Percentiles rank a stretch among this genome's conserved stretches.
Evolutionary conservation across 2,888 invertebrate genomes (phyloP).

Genomic region (Drosophila borborema): DNA sequence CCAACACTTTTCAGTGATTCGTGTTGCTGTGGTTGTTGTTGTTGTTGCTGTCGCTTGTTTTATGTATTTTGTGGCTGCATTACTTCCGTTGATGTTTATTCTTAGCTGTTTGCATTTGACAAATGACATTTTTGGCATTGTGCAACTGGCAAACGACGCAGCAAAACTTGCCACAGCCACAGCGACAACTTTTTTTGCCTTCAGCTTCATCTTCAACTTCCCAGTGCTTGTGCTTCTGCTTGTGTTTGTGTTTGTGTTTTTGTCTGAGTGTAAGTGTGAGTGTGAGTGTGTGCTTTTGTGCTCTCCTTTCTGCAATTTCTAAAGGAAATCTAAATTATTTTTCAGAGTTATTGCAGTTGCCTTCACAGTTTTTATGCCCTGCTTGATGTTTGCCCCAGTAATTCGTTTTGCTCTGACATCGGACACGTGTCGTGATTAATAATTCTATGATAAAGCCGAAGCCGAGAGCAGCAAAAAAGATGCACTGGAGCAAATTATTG

Average conservation of each 20-base stretch:
- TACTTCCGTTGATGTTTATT: slow-evolving; percentile 82
- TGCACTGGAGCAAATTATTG: slow-evolving; percentile 9
- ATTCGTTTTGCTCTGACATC: slow-evolving; percentile 68
- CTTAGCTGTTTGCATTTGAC: slow-evolving; percentile 81
- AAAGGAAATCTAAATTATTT: slow-evolving; percentile 78
- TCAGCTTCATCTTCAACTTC: background rate
- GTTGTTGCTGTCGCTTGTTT: slow-evolving; percentile 68
- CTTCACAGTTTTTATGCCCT: slow-evolving; percentile 52
- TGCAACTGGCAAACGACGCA: slow-evolving; percentile 62
- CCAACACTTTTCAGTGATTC: slow-evolving; percentile 55
- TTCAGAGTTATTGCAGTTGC: slow-evolving; percentile 77
- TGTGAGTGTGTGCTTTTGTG: slow-evolving; percentile 37
- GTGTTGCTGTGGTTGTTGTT: slow-evolving; percentile 33
- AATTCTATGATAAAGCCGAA: slow-evolving; percentile 35
- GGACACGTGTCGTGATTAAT: slow-evolving; percentile 78
- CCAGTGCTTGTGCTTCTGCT: slow-evolving; percentile 9
- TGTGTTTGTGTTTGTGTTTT: slow-evolving; percentile 31
- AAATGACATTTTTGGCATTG: slow-evolving; percentile 81
- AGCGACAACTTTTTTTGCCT: slow-evolving; percentile 32
- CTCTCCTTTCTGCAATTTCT: slow-evolving; percentile 32
- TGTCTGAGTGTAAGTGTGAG: slow-evolving; percentile 27
- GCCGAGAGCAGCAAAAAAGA: slow-evolving; percentile 1
- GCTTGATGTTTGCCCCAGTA: slow-evolving; percentile 58
- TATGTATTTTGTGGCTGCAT: slow-evolving; percentile 80
- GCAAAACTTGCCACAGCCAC: slow-evolving; percentile 54